Conservation (phyloP, 2,797 vertebrate genomes). For the Masticophis lateralis region DNA sequence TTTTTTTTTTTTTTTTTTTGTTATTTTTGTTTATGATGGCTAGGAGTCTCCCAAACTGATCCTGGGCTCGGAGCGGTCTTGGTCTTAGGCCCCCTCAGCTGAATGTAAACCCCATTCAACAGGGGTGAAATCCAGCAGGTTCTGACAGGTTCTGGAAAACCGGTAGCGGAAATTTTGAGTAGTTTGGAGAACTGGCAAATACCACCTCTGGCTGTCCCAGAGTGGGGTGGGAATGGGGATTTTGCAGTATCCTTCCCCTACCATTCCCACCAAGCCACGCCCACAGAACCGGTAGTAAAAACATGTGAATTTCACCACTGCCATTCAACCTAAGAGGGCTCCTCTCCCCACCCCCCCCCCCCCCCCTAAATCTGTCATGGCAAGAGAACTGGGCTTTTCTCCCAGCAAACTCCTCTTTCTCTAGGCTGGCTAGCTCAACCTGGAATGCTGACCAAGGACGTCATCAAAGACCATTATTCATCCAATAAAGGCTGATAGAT, state of each 20-base stretch:
- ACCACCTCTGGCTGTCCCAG: no score
- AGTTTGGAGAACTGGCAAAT: no score
- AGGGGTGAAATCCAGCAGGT: no score
- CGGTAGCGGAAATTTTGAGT: no score
- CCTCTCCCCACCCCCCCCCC: fast-evolving
- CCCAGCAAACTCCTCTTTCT: neutral
- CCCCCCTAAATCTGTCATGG: neutral
- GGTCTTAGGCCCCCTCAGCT: neutral
- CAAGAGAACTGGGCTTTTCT: neutral
- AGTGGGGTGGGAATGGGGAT: no score
- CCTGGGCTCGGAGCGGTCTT: neutral
- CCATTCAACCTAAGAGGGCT: neutral
- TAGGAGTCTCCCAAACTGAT: neutral
- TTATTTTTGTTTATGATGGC: neutral
- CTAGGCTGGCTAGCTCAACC: neutral
- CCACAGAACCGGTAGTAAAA: no score
- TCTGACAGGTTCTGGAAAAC: no score
- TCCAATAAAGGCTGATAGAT: neutral
- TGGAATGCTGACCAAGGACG: neutral
- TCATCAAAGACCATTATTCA: neutral
- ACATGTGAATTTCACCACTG: no score
- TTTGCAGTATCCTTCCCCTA: no score
- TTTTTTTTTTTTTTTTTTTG: neutral
- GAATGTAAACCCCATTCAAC: neutral
- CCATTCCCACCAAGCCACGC: no score